Conservation (phyloP, 2,888 invertebrate species). For the Sarcophaga caerulescens region DNA sequence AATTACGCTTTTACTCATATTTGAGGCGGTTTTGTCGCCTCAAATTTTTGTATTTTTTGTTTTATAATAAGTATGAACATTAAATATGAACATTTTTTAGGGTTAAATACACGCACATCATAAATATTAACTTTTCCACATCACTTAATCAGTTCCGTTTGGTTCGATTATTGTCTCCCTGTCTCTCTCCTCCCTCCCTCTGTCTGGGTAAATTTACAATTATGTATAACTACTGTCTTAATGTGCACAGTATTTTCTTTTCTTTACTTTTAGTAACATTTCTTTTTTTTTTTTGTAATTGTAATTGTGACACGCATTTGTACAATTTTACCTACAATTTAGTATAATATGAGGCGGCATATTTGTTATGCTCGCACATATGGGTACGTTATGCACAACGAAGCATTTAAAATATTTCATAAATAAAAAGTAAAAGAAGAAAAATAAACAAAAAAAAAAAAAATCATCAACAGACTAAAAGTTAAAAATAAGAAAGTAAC, state of each 20-base stretch:
- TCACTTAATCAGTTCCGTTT: not conserved
- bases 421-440: too few relatives aligned
- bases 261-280: not conserved
- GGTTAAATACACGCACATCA: slow-evolving; percentile 5
- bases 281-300: not conserved
- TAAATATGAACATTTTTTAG: not conserved
- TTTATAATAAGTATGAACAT: too few relatives aligned
- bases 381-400: slow-evolving; percentile 56
- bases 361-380: slow-evolving; percentile 1
- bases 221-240: slow-evolving; percentile 20
- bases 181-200: not conserved
- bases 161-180: not conserved
- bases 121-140: not conserved
- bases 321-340: slow-evolving; percentile 42
- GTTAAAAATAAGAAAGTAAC: not conserved
- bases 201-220: slow-evolving; percentile 29
- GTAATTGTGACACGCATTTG: slow-evolving; percentile 38
- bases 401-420: slow-evolving; percentile 42
- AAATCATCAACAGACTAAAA: not conserved
- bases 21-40: too few relatives aligned
- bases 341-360: slow-evolving; percentile 23
- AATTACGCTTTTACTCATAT: not conserved
- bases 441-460: not conserved
- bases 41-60: not conserved
- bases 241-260: slow-evolving; percentile 6